Evolutionary conservation across 2,888 invertebrate species (phyloP), one percentile per base, ranked within the genome.

Genomic region (Myopa tessellatipennis): DNA sequence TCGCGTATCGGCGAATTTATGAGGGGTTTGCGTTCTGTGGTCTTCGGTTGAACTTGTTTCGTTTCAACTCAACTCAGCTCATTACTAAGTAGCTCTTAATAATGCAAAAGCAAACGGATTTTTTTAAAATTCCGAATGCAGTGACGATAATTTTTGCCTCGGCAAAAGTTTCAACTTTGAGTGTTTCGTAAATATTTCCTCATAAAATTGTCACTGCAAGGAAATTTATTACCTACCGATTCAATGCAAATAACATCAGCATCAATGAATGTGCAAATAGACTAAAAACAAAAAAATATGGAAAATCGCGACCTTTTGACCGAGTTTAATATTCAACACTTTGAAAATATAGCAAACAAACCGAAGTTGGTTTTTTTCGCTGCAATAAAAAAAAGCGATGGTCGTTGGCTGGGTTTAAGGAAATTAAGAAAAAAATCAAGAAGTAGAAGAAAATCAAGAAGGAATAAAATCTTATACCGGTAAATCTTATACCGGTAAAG

Each of bases 131-230:
- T 61, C 3, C 26, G 18, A 61, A 61, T 61, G 61, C 18, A 61
- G 26, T 26, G 61, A 61, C 2, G 4, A 26, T 26, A 4, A n/a
- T 61, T 34, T 45, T 45, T 61, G 61, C 26, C 26, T 26, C 26
- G 61, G 18, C 61, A 26, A 5, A n/a, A 61, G 61, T 61, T 75
- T 55, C 60, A 16, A 52, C 18, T n/a, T n/a, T 55, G 38, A 78
- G 77, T 74, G 77, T 63, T 78, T 70, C 60, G 74, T 65, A 74
- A 78, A 74, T 78, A 74, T 74, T 74, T 69, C 18, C 61, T 8
- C 52, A 3, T 40, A 36, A 70, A 68, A 76, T 74, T 74, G 75
- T 76, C 75, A 69, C 18, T 60, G 67, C 5, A 76, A 76, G 67
- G 67, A 38, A 4, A 68, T 65, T 70, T 76, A 70, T 50, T 61